phyloP scores from a whole-genome alignment of 92 coral and sea anemone genomes.

The Anthopleura xanthogrammica region DNA sequence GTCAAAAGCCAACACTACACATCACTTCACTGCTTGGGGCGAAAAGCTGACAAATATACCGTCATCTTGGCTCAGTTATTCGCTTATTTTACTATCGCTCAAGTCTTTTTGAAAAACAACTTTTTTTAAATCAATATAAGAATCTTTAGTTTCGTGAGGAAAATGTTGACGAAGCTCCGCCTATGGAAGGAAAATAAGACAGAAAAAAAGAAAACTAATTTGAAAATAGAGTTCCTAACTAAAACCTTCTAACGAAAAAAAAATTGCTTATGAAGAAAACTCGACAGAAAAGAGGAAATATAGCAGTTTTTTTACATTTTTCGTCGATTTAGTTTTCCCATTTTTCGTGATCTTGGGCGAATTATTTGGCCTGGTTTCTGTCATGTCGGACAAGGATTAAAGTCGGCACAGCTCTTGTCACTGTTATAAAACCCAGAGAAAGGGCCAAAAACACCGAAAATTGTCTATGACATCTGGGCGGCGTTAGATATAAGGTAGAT shows the following conservation, averaged over 20 bases:
- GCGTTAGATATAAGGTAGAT: not conserved
- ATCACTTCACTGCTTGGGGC: slow-evolving; percentile 21
- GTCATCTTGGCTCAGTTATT: not conserved
- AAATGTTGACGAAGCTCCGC: too few relatives aligned
- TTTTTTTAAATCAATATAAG: too few relatives aligned
- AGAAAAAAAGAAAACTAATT: too few relatives aligned
- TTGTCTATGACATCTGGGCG: not conserved
- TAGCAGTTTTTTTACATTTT: too few relatives aligned
- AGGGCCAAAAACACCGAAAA: not conserved
- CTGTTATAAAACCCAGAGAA: slow-evolving; percentile 17
- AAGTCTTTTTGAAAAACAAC: not conserved
- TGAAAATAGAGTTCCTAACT: too few relatives aligned
- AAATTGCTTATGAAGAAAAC: too few relatives aligned
- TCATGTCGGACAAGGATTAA: slow-evolving; percentile 1
- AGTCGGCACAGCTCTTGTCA: slow-evolving; percentile 25
- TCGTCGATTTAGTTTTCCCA: too few relatives aligned
- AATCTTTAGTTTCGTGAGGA: not conserved
- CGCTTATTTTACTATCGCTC: not conserved
- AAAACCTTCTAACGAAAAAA: too few relatives aligned
- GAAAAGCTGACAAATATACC: not conserved
- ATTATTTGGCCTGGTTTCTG: slow-evolving; percentile 14
- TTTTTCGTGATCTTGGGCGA: not conserved
- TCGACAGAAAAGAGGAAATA: too few relatives aligned
- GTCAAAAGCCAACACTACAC: slow-evolving; percentile 15
- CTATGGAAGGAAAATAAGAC: too few relatives aligned